Evolutionary conservation across 2,113 vertebrate species (phyloP), one percentile per base, ranked within the genome.

Genomic region (Megaleporinus macrocephalus): DNA sequence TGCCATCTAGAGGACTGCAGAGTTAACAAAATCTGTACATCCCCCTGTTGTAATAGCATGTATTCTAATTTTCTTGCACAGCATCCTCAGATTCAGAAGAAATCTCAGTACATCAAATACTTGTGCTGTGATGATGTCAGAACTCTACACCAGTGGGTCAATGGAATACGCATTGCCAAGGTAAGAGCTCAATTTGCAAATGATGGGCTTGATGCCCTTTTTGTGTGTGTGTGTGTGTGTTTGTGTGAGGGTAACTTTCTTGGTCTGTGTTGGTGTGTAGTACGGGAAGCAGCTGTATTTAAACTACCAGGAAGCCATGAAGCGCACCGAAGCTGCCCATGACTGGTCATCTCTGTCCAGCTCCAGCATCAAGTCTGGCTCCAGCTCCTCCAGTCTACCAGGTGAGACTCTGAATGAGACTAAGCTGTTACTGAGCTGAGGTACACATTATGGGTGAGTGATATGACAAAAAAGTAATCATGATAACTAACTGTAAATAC

Each of bases 21-120:
- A 70, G 27, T 18, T 4, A 44, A 44, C 41, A 44, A 44, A 5
- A 44, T 11, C 41, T 9, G 41, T 44, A 44, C 9, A 44, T 4
- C 41, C 41, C 41, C 7, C 5, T 55, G 2, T 55, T 36, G 41
- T 73, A 41, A 22, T n/a, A 53, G 24, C 47, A 2, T 76, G 12
- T 33, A 4, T 24, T 77, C 44, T 29, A 18, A 9, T 76, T 81
- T 88, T 63, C 81, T 47, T 81, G 33, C 90, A 2, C 80, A 99
- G 98, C 97, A 99, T 85, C 97, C 97, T 84, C 98, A 99, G 91
- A 99, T 99, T 84, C 98, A 99, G 91, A 99, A 99, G 92, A 99
- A 99, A 89, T 99, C 98, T 12, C 98, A 99, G 88, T 99, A 99
- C 89, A 98, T 99, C 87, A 99, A 97, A 86, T 99, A 99, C 66